Conservation (phyloP, 2,797 vertebrate species). For the Menidia menidia region DNA sequence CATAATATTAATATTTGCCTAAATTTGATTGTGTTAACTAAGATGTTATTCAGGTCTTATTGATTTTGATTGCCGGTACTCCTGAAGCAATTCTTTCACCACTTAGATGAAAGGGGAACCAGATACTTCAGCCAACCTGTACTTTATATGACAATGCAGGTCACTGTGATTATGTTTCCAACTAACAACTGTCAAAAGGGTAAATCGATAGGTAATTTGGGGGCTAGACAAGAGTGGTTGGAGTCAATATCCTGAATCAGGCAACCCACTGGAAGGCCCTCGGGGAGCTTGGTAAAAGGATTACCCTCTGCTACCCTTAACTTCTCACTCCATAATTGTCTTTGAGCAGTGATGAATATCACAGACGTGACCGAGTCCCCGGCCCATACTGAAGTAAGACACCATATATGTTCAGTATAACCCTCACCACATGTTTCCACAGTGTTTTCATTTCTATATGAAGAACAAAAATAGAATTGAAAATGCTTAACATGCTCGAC, state of each 20-base stretch:
- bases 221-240: constrained; percentile 74
- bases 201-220: constrained; percentile 85
- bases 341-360: constrained; percentile 81
- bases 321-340: constrained; percentile 81
- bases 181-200: constrained; percentile 83
- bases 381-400: constrained; percentile 68
- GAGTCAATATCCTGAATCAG: constrained; percentile 78
- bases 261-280: constrained; percentile 62
- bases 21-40: constrained; percentile 10
- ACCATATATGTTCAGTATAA: constrained; percentile 45
- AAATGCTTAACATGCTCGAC: constrained; percentile 62
- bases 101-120: constrained; percentile 50
- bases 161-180: constrained; percentile 81
- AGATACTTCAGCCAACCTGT: constrained; percentile 60
- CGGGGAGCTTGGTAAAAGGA: constrained; percentile 81
- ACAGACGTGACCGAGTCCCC: constrained; percentile 63
- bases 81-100: constrained; percentile 40
- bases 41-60: constrained; percentile 31
- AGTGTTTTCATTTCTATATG: constrained; percentile 54
- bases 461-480: constrained; percentile 40
- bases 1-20: not conserved
- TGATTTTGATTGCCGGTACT: constrained; percentile 51
- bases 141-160: constrained; percentile 78
- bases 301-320: constrained; percentile 78
- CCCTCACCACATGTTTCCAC: constrained; percentile 30